Conservation (phyloP, 1,140 invertebrate species). For the Spodoptera litura region DNA sequence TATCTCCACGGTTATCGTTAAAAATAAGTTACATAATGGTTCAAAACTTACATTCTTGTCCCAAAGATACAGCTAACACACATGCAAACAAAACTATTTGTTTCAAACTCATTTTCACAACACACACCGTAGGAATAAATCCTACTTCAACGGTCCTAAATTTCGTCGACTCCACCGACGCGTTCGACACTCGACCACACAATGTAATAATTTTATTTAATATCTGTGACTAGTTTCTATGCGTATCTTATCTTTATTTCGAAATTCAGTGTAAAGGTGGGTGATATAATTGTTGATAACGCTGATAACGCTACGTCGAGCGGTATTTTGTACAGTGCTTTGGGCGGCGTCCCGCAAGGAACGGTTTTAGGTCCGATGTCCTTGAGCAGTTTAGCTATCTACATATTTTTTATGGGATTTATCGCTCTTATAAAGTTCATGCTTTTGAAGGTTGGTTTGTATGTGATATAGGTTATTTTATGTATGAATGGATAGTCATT, state of each 20-base stretch:
- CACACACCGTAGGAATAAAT: constrained; percentile 52
- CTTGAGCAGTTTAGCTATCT: background rate
- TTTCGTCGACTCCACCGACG: constrained; percentile 39
- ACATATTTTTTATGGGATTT: background rate
- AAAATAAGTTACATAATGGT: background rate
- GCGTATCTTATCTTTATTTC: constrained; percentile 73
- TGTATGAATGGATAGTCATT: no score
- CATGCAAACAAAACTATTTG: constrained; percentile 51
- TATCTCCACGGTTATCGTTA: constrained; percentile 1
- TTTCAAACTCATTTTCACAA: constrained; percentile 61
- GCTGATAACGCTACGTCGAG: constrained; percentile 24
- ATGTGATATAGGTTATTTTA: background rate
- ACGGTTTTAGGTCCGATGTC: background rate
- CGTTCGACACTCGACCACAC: constrained; percentile 55
- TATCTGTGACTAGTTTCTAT: constrained; percentile 49
- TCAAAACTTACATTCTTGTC: constrained; percentile 63
- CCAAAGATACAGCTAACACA: constrained; percentile 49
- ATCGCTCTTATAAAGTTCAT: background rate
- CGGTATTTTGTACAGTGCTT: background rate
- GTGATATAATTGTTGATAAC: constrained; percentile 60
- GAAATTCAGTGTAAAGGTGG: constrained; percentile 77
- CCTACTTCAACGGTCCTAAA: constrained; percentile 14
- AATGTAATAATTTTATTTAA: constrained; percentile 62
- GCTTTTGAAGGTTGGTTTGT: background rate
- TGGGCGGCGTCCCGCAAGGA: constrained; percentile 33